Conservation (phyloP, 2,113 vertebrate genomes). For the Xerus inauris region DNA sequence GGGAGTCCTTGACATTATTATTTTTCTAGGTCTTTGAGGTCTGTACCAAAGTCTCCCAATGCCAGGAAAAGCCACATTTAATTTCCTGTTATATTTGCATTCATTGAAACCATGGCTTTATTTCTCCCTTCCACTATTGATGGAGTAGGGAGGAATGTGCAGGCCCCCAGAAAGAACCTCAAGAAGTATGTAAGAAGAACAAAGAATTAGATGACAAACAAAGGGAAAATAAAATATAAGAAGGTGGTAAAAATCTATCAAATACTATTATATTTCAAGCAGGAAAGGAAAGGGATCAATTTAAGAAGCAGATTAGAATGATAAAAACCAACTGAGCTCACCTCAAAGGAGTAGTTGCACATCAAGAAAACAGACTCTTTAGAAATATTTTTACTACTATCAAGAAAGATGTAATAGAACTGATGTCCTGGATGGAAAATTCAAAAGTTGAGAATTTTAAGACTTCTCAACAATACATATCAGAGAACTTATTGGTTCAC, state of each 20-base stretch:
- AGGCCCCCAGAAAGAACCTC: neutral
- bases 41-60: neutral
- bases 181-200: neutral
- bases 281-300: neutral
- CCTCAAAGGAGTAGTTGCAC: neutral
- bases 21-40: neutral
- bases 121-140: neutral
- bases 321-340: neutral
- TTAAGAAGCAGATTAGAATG: neutral
- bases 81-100: neutral
- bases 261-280: neutral
- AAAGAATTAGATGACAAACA: neutral
- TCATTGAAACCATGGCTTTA: neutral
- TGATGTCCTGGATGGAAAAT: neutral
- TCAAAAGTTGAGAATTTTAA: neutral
- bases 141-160: accelerated
- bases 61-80: neutral
- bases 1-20: neutral
- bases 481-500: neutral
- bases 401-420: neutral
- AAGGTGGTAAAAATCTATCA: neutral
- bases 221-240: neutral
- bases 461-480: neutral
- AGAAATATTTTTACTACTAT: neutral
- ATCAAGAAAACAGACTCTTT: neutral